A percentile compares a stretch with the other conserved stretches of the same genome.
These are phyloP conservation scores for Ataeniobius toweri DNA, from an alignment of 2,797 vertebrate genomes.

Conservation along the genomic window DNA sequence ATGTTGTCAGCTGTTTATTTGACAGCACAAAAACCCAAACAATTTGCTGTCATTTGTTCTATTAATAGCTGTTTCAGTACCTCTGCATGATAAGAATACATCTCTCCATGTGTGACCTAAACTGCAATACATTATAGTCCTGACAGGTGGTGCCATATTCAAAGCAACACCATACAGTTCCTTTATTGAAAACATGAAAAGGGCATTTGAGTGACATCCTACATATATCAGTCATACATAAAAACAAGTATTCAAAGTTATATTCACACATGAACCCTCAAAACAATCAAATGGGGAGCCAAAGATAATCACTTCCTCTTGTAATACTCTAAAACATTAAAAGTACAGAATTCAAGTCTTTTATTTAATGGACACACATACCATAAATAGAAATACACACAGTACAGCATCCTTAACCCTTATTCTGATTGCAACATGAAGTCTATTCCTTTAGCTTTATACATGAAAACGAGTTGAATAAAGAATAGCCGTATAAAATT, in stretches of 20 bases:
- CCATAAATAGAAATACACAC: background rate
- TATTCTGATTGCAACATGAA: background rate
- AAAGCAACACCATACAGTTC: conserved; percentile 40
- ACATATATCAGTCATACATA: conserved; percentile 19
- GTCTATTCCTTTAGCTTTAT: conserved; percentile 12
- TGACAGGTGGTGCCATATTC: conserved; percentile 58
- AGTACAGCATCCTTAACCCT: background rate
- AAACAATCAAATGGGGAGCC: conserved; percentile 7
- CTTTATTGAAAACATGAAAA: conserved; percentile 31
- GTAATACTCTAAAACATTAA: background rate
- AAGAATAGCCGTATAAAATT: conserved; percentile 36
- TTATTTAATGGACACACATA: background rate
- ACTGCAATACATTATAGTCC: conserved; percentile 23
- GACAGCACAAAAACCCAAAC: background rate
- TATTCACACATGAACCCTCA: conserved; percentile 13
- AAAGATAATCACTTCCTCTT: background rate
- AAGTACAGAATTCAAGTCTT: background rate
- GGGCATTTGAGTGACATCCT: background rate
- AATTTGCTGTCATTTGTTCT: conserved; percentile 1
- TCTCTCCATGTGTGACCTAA: conserved; percentile 6
- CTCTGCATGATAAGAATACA: background rate
- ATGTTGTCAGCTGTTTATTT: background rate
- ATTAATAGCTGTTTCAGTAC: conserved; percentile 4
- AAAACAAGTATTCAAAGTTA: conserved; percentile 7
- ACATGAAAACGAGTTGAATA: conserved; percentile 15